A percentile compares a stretch with the other conserved stretches of the same genome.
Conservation (phyloP, 2,888 invertebrate species). For the Taenaris catops region DNA sequence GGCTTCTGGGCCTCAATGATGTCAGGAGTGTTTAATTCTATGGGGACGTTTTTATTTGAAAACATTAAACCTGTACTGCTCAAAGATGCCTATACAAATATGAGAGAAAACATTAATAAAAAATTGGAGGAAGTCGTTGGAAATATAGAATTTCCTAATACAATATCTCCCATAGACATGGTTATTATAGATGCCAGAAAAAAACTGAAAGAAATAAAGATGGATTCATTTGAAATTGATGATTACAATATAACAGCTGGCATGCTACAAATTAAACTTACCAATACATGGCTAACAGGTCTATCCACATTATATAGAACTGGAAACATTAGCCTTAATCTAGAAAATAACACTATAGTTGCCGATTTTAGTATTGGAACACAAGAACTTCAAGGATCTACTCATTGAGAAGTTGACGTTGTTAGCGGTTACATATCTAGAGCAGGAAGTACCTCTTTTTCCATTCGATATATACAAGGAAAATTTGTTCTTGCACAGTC, state of each 20-base stretch:
- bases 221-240: constrained; percentile 87
- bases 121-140: constrained; percentile 85
- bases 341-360: constrained; percentile 85
- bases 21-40: constrained; percentile 88
- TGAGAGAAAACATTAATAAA: constrained; percentile 86
- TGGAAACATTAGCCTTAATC: constrained; percentile 85
- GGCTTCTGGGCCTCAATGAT: constrained; percentile 85
- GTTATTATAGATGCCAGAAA: constrained; percentile 87
- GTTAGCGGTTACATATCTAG: constrained; percentile 83
- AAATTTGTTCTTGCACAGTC: constrained; percentile 86
- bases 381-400: constrained; percentile 86
- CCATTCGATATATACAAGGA: constrained; percentile 87
- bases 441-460: constrained; percentile 86
- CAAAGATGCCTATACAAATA: constrained; percentile 86
- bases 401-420: constrained; percentile 88
- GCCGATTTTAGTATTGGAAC: constrained; percentile 88
- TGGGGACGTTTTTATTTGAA: constrained; percentile 91
- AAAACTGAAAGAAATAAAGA: constrained; percentile 81
- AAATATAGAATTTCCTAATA: constrained; percentile 88
- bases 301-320: constrained; percentile 90
- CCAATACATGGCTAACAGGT: constrained; percentile 89
- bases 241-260: constrained; percentile 87
- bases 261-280: constrained; percentile 83
- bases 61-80: constrained; percentile 93
- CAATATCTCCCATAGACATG: constrained; percentile 92